Evolutionary conservation across 2,113 vertebrate genomes (phyloP).

Genomic region (Ceuthmochares aereus): DNA sequence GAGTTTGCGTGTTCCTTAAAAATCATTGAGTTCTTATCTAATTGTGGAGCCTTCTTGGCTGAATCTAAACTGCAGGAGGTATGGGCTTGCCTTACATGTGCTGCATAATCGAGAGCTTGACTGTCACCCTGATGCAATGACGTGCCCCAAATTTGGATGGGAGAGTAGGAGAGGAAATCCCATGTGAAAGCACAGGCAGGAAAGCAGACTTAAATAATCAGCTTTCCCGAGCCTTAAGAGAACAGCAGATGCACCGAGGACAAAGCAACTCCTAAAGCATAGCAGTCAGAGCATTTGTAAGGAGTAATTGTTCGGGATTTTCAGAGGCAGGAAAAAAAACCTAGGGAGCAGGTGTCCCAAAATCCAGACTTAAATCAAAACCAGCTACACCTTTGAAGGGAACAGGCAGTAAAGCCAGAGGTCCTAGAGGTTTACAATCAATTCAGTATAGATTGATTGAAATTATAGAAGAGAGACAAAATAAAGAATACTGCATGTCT

Average conservation of each 20-base stretch:
- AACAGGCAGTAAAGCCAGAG: background rate
- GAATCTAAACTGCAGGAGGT: background rate
- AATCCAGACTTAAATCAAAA: background rate
- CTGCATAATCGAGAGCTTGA: background rate
- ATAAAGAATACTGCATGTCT: background rate
- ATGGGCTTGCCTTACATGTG: background rate
- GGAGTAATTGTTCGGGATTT: conserved; percentile 37
- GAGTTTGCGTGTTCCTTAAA: background rate
- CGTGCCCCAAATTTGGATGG: background rate
- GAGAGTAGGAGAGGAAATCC: background rate
- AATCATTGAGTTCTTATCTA: background rate
- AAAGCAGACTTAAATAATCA: background rate
- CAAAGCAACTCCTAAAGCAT: background rate
- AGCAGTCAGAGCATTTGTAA: background rate
- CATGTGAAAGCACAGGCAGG: background rate
- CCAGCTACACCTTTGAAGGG: background rate
- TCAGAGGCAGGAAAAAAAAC: background rate
- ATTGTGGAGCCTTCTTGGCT: background rate
- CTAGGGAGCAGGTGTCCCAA: conserved; percentile 29
- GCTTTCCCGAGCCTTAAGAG: background rate
- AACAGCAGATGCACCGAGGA: conserved; percentile 23
- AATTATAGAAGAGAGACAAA: background rate
- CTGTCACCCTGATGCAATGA: background rate
- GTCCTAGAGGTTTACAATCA: background rate
- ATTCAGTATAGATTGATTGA: background rate